Evolutionary conservation across 2,797 vertebrate genomes (phyloP).

Genomic region (Myiothlypis chrysogaster): DNA sequence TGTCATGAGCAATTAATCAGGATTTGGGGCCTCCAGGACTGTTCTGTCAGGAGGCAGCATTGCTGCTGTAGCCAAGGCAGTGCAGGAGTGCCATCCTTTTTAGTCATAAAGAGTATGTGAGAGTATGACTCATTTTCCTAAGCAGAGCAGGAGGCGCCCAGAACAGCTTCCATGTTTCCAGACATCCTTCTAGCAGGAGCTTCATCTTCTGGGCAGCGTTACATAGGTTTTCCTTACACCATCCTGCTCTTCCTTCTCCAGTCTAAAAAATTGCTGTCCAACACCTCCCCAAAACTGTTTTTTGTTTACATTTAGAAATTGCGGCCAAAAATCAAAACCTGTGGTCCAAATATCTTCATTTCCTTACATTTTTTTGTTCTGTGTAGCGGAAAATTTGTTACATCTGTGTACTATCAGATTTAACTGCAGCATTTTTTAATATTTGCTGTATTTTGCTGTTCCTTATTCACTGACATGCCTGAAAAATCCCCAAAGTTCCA

Average conservation of each 20-base stretch:
- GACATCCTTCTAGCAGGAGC: neutral
- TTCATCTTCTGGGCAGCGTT: neutral
- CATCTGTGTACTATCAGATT: neutral
- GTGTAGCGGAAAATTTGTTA: neutral
- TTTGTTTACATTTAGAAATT: neutral
- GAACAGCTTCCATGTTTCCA: neutral
- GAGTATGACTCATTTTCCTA: neutral
- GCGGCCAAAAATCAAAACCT: neutral
- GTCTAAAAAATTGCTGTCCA: neutral
- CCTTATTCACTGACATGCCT: neutral
- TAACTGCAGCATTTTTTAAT: neutral
- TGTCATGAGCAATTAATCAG: slow-evolving; percentile 51
- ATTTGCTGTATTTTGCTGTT: neutral
- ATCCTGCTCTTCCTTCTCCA: neutral
- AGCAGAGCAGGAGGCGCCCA: neutral
- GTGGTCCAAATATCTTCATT: neutral
- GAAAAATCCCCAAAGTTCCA: neutral
- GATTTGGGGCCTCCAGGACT: neutral
- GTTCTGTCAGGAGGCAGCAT: neutral
- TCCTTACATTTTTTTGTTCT: neutral
- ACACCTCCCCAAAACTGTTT: neutral
- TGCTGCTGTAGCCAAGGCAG: neutral
- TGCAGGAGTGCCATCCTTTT: slow-evolving; percentile 19
- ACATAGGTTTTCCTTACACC: neutral
- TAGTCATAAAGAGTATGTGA: neutral